A percentile compares a stretch with the other conserved stretches of the same genome.
Evolutionary conservation across 1,140 invertebrate genomes (phyloP).

Genomic region (Ceratosolen fusciceps): DNA sequence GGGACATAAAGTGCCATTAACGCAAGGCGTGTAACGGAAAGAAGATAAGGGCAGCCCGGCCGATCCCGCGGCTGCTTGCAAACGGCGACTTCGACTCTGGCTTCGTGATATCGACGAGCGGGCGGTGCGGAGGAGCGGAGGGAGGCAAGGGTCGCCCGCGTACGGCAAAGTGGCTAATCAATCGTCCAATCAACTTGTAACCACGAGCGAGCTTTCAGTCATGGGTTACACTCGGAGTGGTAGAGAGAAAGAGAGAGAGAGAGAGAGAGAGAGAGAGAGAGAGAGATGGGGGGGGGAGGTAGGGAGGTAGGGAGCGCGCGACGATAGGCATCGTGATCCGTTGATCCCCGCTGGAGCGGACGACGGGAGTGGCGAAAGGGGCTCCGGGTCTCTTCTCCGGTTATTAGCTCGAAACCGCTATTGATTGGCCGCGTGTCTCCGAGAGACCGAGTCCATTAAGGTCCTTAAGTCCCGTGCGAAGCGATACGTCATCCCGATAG

Average conservation of each 20-base stretch:
- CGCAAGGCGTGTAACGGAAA: too few species aligned
- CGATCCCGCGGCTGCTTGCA: too few species aligned
- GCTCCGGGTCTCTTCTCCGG: neutral
- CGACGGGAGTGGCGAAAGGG: neutral
- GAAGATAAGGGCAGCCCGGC: too few species aligned
- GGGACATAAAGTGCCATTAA: too few species aligned
- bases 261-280: neutral
- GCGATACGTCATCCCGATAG: constrained; percentile 69
- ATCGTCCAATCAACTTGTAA: neutral
- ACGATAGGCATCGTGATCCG: constrained; percentile 20
- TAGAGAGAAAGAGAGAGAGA: too few species aligned
- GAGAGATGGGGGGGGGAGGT: neutral
- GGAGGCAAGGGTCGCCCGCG: too few species aligned
- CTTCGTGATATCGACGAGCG: too few species aligned
- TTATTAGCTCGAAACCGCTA: constrained; percentile 25
- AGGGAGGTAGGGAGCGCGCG: neutral
- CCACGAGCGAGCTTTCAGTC: too few species aligned
- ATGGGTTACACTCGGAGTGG: too few species aligned
- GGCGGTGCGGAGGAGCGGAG: too few species aligned
- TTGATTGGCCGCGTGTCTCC: constrained; percentile 13
- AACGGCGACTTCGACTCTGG: too few species aligned
- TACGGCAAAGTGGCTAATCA: neutral
- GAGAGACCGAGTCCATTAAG: constrained; percentile 63
- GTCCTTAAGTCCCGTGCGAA: constrained; percentile 70
- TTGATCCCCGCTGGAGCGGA: neutral